These are phyloP conservation scores for Monodelphis domestica DNA, from an alignment of 2,797 vertebrate species.

Conservation along the genomic window DNA sequence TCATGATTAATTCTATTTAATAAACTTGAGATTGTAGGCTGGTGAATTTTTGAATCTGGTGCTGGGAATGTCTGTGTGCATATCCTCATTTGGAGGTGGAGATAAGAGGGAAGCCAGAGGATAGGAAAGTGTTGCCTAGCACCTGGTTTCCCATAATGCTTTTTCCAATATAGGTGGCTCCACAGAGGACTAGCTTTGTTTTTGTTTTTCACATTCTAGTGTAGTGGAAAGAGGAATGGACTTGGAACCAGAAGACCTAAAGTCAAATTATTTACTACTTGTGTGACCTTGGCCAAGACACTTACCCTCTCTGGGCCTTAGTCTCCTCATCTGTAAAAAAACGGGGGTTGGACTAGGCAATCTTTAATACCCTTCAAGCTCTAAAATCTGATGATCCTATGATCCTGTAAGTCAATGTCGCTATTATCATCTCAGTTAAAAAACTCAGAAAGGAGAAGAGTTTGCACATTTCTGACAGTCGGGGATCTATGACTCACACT, in stretches of 20 bases:
- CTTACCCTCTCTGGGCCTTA: constrained; percentile 66
- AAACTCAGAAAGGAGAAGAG: constrained; percentile 83
- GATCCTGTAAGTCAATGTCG: neutral
- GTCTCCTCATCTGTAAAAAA: constrained; percentile 68
- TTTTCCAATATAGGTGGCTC: neutral
- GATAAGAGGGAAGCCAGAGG: neutral
- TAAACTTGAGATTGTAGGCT: neutral
- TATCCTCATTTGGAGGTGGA: neutral
- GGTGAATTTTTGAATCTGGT: neutral
- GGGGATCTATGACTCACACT: constrained; percentile 87
- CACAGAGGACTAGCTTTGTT: neutral
- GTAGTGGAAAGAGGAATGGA: neutral
- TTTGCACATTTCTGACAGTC: constrained; percentile 85
- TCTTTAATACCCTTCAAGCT: neutral
- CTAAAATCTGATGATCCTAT: neutral
- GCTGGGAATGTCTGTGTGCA: neutral
- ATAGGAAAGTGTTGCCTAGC: neutral
- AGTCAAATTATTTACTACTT: constrained; percentile 3
- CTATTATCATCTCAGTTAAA: constrained; percentile 79
- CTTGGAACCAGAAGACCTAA: neutral
- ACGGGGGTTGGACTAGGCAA: neutral
- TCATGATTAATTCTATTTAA: neutral
- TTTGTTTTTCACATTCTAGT: neutral
- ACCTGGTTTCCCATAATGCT: neutral
- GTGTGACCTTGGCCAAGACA: neutral